These are phyloP conservation scores for Mormyrops boulengeri DNA, from an alignment of 2,797 vertebrate genomes.

Conservation along the genomic window DNA sequence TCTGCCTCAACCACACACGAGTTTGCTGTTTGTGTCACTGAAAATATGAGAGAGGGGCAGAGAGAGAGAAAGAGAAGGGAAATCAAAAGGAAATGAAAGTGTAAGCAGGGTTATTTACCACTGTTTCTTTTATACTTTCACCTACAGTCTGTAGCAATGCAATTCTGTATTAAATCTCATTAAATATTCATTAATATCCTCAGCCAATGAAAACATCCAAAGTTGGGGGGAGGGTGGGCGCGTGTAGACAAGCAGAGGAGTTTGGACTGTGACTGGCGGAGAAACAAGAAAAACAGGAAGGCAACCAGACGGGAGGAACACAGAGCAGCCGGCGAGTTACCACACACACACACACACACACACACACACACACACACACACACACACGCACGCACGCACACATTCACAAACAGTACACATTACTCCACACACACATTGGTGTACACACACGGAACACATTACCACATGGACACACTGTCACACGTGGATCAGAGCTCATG, in stretches of 20 bases:
- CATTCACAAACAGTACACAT: not conserved
- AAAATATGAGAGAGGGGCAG: not conserved
- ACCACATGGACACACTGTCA: not conserved
- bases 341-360: not conserved
- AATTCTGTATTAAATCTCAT: not conserved
- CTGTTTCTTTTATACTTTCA: not conserved
- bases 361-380: too few relatives aligned
- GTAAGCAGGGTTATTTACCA: not conserved
- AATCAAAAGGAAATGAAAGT: not conserved
- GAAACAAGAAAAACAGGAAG: not conserved
- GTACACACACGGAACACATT: not conserved
- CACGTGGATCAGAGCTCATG: not conserved
- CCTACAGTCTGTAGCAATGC: not conserved
- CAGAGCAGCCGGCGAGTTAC: not conserved
- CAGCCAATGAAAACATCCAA: not conserved
- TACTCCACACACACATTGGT: not conserved
- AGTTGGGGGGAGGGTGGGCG: not conserved
- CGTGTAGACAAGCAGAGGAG: not conserved
- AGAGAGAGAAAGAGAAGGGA: not conserved
- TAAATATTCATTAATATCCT: not conserved
- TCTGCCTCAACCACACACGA: not conserved
- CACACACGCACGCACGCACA: too few relatives aligned
- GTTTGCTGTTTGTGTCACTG: not conserved
- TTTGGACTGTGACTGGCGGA: not conserved
- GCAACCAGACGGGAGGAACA: not conserved